Base-by-base conservation (phyloP, 2,113 vertebrate genomes). In the Raja brachyura region DNA sequence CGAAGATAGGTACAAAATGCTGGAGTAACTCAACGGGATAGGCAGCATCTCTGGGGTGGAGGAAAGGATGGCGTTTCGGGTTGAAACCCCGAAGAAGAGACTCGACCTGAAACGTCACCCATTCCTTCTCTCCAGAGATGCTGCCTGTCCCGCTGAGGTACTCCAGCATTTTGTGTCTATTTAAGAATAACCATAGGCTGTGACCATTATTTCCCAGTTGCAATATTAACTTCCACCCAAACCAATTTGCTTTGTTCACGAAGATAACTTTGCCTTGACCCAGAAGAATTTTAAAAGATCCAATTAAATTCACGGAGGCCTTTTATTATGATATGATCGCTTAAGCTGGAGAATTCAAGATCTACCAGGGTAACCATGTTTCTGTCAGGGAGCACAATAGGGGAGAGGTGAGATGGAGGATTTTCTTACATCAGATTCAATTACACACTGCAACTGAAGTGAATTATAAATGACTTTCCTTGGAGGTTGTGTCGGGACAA, bases 401-500 rank as follows among this genome's bases (percentile, higher is more conserved):
- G 94, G 94, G 95, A 93, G 93, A 96, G 95, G 95, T 96, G 95
- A 96, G 1, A 77, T 94, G 94, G 96, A 96, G 95, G 95, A 96
- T 96, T 96, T 95, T 96, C 88, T 93, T 83, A 90, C 94, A 95
- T 96, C 96, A 96, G 96, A 96, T 94, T 95, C 94, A 95, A 94
- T 96, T 96, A 95, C 0, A 0, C 93, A 48, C 94, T 96, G 94
- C 94, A 94, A 95, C 39, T 94, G 95, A 96, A 96, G 95, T 94
- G 94, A 95, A 94, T 96, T 94, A 94, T 95, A 96, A 95, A 94
- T 93, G 70, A 93, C 94, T 96, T 95, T 95, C 94, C 93, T 93
- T 93, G 94, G 94, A 93, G 93, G 28, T 81, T 94, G 81, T 94
- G 33, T 68, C 9, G 66, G 66, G 39, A 93, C 93, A n/a, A 93